Percentiles rank a stretch among this genome's conserved stretches.
phyloP scores from a whole-genome alignment of 2,113 vertebrate genomes.

The Myrmophylax atrothorax region DNA sequence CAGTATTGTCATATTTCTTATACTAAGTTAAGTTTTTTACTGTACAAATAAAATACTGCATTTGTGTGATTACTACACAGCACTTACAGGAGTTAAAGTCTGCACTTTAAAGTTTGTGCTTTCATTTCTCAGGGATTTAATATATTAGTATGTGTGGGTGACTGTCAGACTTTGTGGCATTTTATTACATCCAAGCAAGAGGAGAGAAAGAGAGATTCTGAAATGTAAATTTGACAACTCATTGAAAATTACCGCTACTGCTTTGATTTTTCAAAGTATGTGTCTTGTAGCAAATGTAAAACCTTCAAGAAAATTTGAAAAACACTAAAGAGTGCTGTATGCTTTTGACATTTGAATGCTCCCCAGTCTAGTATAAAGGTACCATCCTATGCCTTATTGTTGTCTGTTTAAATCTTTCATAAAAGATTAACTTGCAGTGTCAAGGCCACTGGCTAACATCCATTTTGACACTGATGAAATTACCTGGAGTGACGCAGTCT shows the following conservation, averaged over 20 bases:
- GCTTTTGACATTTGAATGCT: background rate
- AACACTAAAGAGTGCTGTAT: background rate
- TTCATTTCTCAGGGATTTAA: background rate
- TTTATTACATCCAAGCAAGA: constrained; percentile 8
- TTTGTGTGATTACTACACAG: background rate
- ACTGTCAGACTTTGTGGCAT: background rate
- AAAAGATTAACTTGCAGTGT: constrained; percentile 59
- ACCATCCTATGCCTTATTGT: background rate
- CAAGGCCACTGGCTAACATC: constrained; percentile 68
- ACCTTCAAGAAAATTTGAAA: constrained; percentile 20
- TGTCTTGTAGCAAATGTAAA: constrained; percentile 15
- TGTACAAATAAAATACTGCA: background rate
- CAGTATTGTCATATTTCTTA: background rate
- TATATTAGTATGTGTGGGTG: background rate
- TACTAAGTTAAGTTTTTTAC: background rate
- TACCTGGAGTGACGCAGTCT: constrained; percentile 43
- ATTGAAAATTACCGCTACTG: background rate
- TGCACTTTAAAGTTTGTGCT: background rate
- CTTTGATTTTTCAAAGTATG: constrained; percentile 42
- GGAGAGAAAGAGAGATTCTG: background rate
- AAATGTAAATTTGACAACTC: constrained; percentile 28
- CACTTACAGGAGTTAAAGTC: background rate
- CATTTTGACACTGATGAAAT: constrained; percentile 68
- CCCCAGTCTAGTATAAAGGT: background rate
- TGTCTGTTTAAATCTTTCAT: constrained; percentile 66